These are phyloP conservation scores for Drosophila punjabiensis DNA, from an alignment of 1,140 invertebrate species.

Conservation along the genomic window DNA sequence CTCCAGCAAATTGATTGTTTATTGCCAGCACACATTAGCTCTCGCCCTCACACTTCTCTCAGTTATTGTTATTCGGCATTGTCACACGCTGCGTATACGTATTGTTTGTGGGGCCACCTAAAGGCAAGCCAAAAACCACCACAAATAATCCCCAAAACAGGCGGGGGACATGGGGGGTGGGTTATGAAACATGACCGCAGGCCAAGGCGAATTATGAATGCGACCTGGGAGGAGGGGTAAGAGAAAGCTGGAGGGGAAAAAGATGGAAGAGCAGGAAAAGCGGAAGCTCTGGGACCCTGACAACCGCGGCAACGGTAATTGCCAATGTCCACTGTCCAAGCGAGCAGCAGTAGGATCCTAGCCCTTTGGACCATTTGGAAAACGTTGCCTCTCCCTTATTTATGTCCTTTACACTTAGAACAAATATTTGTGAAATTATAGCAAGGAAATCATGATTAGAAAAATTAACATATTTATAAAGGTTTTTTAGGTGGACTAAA, in stretches of 20 bases:
- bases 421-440: background rate
- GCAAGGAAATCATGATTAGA: background rate
- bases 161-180: background rate
- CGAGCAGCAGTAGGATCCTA: constrained; percentile 23
- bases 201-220: constrained; percentile 65
- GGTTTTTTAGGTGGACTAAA: background rate
- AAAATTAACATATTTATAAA: background rate
- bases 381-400: constrained; percentile 62
- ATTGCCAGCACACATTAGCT: constrained; percentile 75
- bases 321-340: constrained; percentile 71
- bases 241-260: background rate
- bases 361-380: constrained; percentile 57
- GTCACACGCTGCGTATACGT: constrained; percentile 69
- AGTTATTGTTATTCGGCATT: constrained; percentile 58
- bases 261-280: constrained; percentile 16
- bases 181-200: constrained; percentile 72
- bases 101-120: constrained; percentile 31
- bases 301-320: constrained; percentile 79
- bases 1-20: constrained; percentile 77
- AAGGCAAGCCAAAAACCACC: constrained; percentile 40
- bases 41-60: constrained; percentile 38
- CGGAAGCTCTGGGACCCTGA: constrained; percentile 59
- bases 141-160: constrained; percentile 46
- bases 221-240: background rate
- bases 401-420: constrained; percentile 16